Base-by-base conservation (phyloP, 2,113 vertebrate genomes). In the Ctenomys sociabilis region DNA sequence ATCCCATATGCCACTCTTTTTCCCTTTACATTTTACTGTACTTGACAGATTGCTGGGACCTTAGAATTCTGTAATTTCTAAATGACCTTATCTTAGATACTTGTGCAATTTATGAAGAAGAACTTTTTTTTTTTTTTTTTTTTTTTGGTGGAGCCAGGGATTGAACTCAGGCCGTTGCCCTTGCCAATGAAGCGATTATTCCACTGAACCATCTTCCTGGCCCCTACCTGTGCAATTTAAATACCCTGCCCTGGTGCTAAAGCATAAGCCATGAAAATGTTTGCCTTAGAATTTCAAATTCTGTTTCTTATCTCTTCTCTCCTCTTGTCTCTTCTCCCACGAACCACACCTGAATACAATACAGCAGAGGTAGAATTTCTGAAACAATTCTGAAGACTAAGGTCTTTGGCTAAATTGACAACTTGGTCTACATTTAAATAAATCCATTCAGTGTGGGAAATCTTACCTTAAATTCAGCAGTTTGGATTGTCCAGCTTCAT, bases 251-350 rank as follows among this genome's bases (percentile, higher is more conserved):
- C 57, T 82, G 64, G 7, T 84, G 8, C 82, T 85, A 90, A 95
- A 97, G 85, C 94, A 84, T 52, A 88, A 90, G 64, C 54, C 66
- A 88, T 95, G 82, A 91, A 94, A 97, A 96, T 91, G 72, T 92
- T 95, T 95, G 93, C 87, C 57, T 95, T 97, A 91, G 37, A 95
- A 92, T 94, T 93, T 96, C 54, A 83, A 95, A 93, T 91, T 96
- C 72, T 72, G 70, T 88, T 94, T 94, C 94, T 64, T 95, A 2
- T 66, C 43, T 94, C 52, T 92, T 40, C 24, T 70, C 13, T 37
- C 40, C 37, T 96, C 96, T 85, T 32, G 9, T 95, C 59, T 92
- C 68, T 93, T 93, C 40, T 66, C 95, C 35, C 35, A 49, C 68
- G 59, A 96, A 80, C 26, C 95, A 96, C 45, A 68, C 11, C 52